Base-by-base conservation (phyloP, 2,113 vertebrate species). In the Pygoscelis antarcticus region DNA sequence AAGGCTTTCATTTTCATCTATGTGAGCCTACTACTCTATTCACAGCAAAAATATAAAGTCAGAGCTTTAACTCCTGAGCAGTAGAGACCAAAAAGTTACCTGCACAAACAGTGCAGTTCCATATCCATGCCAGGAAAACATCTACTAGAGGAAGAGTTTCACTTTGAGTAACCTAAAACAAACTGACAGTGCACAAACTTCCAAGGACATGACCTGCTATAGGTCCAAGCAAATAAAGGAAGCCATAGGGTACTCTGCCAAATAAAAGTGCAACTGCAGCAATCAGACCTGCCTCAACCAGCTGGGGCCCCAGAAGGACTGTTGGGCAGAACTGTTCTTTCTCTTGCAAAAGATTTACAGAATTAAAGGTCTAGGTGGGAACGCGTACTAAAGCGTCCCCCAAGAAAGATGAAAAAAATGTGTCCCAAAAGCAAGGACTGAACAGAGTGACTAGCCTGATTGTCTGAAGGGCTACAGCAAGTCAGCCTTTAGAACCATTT, bases 351-450 rank as follows among this genome's bases (percentile, higher is more conserved):
- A 72, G 1, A 49, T 23, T 42, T 38, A 47, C 20, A 85, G 60
- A 75, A 81, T 54, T 82, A 66, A 61, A 57, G 10, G 29, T 55
- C 11, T 19, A 78, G 22, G 34, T 52, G 9, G 42, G 20, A 79
- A 47, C 3, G 13, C 4, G 4, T 32, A 52, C 34, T 27, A 11
- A 70, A 84, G 27, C 0, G 0, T 29, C 21, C 7, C 6, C 8
- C 44, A 38, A 44, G 29, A 54, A 89, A 44, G 12, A 46, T 13
- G 12, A 55, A 42, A 44, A 55, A 64, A 61, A 46, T 15, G 8
- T 1, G 4, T 23, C 34, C 57, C 51, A 61, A 70, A 79, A 70
- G 74, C 70, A 85, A 70, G 34, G 74, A 15, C 65, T 47, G 21
- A 82, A 85, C 11, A 62, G 13, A 19, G 29, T 40, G 21, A 74